These are phyloP conservation scores for Manis crassicaudata DNA, from an alignment of 2,797 vertebrate genomes.

Conservation along the genomic window DNA sequence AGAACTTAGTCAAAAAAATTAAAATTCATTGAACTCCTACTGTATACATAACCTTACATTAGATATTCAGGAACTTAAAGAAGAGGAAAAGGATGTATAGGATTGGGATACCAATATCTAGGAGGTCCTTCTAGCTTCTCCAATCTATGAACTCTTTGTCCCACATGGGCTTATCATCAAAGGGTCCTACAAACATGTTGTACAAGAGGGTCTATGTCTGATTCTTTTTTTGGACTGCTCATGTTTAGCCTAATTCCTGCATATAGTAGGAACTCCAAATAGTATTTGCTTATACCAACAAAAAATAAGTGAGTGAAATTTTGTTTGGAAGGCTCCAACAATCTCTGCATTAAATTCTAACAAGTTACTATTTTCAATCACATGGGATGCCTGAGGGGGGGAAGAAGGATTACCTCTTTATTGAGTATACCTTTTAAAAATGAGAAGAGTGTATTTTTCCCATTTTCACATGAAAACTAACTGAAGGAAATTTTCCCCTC, in stretches of 20 bases:
- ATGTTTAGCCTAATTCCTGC: background rate
- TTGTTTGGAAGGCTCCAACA: background rate
- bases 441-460: background rate
- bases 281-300: background rate
- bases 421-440: slow-evolving; percentile 25
- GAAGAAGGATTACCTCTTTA: background rate
- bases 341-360: slow-evolving; percentile 19
- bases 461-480: background rate
- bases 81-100: background rate
- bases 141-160: background rate
- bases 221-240: background rate
- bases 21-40: background rate
- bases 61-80: background rate
- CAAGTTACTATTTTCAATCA: slow-evolving; percentile 9
- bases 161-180: background rate
- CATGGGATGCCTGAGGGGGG: background rate
- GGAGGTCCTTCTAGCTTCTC: background rate
- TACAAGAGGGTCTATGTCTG: background rate
- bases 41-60: background rate
- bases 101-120: background rate
- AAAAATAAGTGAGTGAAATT: background rate
- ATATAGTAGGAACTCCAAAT: background rate
- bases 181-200: background rate
- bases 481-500: background rate
- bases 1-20: background rate